phyloP scores from a whole-genome alignment of 2,888 invertebrate genomes.

The Fragum fragum region DNA sequence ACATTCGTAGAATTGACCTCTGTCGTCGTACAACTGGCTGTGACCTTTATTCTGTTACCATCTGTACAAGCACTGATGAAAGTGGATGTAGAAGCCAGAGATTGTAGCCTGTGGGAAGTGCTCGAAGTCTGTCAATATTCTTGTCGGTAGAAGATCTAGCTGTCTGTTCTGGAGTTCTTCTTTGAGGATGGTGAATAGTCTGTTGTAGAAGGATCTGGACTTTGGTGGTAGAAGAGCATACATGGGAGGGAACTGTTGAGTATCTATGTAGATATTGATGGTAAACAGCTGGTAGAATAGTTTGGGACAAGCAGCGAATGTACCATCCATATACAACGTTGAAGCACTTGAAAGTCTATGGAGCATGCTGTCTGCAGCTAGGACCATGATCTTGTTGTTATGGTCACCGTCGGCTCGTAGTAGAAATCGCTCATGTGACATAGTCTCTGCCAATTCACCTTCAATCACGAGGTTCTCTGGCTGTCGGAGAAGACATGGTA shows the following conservation, averaged over 20 bases:
- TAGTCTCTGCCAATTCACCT: not conserved
- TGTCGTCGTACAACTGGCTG: conserved; percentile 5
- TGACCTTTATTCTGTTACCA: conserved; percentile 18
- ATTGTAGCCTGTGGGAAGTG: conserved; percentile 11
- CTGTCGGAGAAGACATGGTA: not conserved
- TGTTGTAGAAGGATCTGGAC: conserved; percentile 13
- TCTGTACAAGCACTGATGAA: conserved; percentile 28
- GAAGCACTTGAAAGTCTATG: not conserved
- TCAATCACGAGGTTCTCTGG: not conserved
- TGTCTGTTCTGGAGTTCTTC: conserved; percentile 20
- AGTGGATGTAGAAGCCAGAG: conserved; percentile 22
- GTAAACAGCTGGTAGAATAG: conserved; percentile 29
- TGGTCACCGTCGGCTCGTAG: conserved; percentile 15
- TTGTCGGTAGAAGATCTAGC: not conserved
- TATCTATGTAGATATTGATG: conserved; percentile 18
- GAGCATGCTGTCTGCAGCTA: conserved; percentile 20
- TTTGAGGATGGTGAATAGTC: conserved; percentile 23
- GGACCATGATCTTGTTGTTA: conserved; percentile 10
- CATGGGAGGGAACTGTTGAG: conserved; percentile 14
- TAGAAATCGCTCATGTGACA: not conserved
- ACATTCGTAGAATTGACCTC: conserved; percentile 3
- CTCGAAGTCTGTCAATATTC: conserved; percentile 17
- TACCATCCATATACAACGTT: conserved; percentile 16
- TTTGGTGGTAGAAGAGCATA: conserved; percentile 20
- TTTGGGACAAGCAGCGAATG: conserved; percentile 19